Base-by-base conservation (phyloP, 1,140 invertebrate species). In the Meloidogyne exigua region DNA sequence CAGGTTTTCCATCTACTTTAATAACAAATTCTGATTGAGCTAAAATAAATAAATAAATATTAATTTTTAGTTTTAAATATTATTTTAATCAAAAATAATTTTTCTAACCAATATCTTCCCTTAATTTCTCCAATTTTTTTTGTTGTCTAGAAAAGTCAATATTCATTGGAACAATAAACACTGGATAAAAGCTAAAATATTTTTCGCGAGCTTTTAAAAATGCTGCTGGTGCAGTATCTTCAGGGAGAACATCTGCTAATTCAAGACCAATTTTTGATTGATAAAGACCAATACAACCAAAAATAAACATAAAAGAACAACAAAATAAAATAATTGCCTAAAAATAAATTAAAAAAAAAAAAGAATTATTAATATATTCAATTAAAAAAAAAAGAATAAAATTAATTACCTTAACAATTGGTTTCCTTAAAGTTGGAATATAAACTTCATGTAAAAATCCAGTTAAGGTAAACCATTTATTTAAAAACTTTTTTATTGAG, bases 101-200 rank as follows among this genome's bases (percentile, higher is more conserved):
- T 11, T 18, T 15, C 69, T 57, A 66, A 84, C 83, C 85, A 67
- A 98, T 96, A 67, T 95, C 92, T 26, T 93, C 92, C 87, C 98
- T 95, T 88, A 96, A 98, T 76, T 97, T 93, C 87, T 95, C 92
- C 0, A 99, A 88, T 9, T 98, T 87, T 81, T 92, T 92, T 89
- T 99, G 96, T 88, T 95, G 95, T 10, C 92, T 93, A 2, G 96
- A 94, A 89, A 98, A 98, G 88, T 99, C 95, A 88, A 98, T 94
- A 86, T 92, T 92, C 84, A 95, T 92, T 0, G 95, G 98, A 0
- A 98, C 93, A 0, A 94, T 93, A 89, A 93, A 95, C 92, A 98
- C 96, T 88, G 94, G 95, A 88, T 97, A 99, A 88, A 98, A 97
- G 7, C 95, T 95, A 88, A 99, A 99, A 85, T 95, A 93, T 80